Evolutionary conservation across 2,888 invertebrate genomes (phyloP).

Genomic region (Leucania comma): DNA sequence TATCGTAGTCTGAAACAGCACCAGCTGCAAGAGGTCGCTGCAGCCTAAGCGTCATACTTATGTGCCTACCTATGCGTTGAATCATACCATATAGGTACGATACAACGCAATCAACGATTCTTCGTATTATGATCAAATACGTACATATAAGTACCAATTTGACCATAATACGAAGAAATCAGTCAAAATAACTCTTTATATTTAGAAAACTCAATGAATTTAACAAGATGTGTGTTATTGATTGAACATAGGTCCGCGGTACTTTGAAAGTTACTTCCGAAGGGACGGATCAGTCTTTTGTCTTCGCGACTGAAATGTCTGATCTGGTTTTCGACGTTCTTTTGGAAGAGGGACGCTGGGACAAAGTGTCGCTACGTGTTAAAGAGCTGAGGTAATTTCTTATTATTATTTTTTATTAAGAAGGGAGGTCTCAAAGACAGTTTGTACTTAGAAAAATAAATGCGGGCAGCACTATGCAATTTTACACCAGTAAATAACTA

Average conservation of each 20-base stretch:
- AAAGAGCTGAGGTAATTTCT: slow-evolving; percentile 19
- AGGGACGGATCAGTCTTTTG: neutral
- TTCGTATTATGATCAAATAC: too few species aligned
- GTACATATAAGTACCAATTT: too few species aligned
- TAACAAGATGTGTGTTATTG: slow-evolving; percentile 1
- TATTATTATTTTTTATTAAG: neutral
- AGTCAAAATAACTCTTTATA: neutral
- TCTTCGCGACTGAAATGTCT: slow-evolving; percentile 66
- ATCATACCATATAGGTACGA: too few species aligned
- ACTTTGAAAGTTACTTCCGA: slow-evolving; percentile 33
- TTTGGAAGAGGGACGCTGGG: slow-evolving; percentile 27
- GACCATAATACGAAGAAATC: neutral
- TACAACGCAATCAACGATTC: too few species aligned
- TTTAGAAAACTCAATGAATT: neutral
- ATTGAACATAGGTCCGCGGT: slow-evolving; percentile 30
- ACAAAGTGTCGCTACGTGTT: neutral
- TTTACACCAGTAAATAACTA: neutral
- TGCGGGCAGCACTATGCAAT: neutral
- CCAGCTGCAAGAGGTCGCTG: too few species aligned
- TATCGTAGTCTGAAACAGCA: too few species aligned
- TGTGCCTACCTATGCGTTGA: too few species aligned
- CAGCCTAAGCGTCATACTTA: too few species aligned
- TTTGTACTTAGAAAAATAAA: neutral
- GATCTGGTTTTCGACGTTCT: slow-evolving; percentile 72
- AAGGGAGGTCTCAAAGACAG: too few species aligned